Evolutionary conservation across 1,140 invertebrate species (phyloP), one percentile per base, ranked within the genome.

Genomic region (Grapholita molesta): DNA sequence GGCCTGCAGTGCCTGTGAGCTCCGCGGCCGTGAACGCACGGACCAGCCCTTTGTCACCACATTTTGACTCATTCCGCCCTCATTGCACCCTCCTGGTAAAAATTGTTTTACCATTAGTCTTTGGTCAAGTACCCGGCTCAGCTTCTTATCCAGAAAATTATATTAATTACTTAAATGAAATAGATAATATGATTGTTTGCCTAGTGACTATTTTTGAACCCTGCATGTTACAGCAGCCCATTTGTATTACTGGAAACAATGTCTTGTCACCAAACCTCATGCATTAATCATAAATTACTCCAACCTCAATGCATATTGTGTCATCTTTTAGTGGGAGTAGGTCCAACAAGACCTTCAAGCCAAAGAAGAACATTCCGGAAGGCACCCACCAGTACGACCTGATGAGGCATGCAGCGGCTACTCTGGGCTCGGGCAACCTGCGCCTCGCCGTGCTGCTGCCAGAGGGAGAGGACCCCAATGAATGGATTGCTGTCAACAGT

Each of bases 401-500:
- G 85, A 99, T 99, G 98, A 98, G 99, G 94, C 99, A 99, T 95
- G 99, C 99, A 24, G 98, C 98, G 21, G 98, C 98, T 15, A 99
- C 99, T 0, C 92, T 99, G 48, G 99, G 99, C 18, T 99, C 98
- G 42, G 99, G 99, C 11, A 99, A 99, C 93, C 93, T 99, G 55
- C 93, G 98, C 70, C 93, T 99, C 33, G 99, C 99, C 57, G 99
- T 99, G 35, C 96, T 98, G 94, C 92, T 99, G 72, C 99, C 99
- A 1, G 98, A 99, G 90, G 99, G 99, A 42, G 99, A 99, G 93
- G 99, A 99, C 93, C 94, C 99, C 35, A 99, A 99, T 91, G 99
- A 99, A 94, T 99, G 99, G 99, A 98, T 99, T 38, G 98, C 99
- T 72, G 98, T 99, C 9, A 99, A 99, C 86, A 99, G 98, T 99